These are phyloP conservation scores for Hormaphis cornu DNA, from an alignment of 1,140 invertebrate genomes.

Conservation along the genomic window DNA sequence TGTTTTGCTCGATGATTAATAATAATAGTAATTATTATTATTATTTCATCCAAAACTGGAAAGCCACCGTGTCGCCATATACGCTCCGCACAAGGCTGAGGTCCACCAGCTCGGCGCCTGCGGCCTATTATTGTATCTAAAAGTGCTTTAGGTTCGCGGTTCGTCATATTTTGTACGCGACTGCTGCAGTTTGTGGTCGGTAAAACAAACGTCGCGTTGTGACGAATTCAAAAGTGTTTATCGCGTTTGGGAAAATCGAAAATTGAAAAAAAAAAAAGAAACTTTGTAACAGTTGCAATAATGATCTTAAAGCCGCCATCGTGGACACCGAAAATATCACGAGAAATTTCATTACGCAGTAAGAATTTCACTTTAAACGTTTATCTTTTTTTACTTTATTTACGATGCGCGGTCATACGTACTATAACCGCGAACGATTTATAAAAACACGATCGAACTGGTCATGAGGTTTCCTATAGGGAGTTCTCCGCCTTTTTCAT, in stretches of 20 bases:
- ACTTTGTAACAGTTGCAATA: too few relatives aligned
- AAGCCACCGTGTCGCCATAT: neutral
- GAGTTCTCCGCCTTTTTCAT: too few relatives aligned
- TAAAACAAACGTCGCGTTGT: neutral
- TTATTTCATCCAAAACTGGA: slow-evolving; percentile 7
- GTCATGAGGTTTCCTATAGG: too few relatives aligned
- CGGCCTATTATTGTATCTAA: neutral
- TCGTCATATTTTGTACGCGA: neutral
- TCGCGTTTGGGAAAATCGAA: too few relatives aligned
- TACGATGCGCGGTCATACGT: too few relatives aligned
- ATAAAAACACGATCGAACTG: too few relatives aligned
- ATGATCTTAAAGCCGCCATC: neutral
- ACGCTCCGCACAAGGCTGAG: neutral
- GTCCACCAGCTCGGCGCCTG: neutral
- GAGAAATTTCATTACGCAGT: slow-evolving; percentile 3
- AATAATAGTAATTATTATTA: too few relatives aligned
- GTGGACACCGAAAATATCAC: slow-evolving; percentile 12
- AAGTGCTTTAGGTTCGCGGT: slow-evolving; percentile 1
- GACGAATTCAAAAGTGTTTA: neutral
- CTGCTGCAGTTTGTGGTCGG: too few relatives aligned
- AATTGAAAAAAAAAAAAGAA: too few relatives aligned
- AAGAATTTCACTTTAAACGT: neutral
- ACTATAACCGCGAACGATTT: too few relatives aligned
- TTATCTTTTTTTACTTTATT: too few relatives aligned
- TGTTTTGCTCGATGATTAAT: neutral